Evolutionary conservation across 2,797 vertebrate species (phyloP).

Genomic region (Delichon dasypus): DNA sequence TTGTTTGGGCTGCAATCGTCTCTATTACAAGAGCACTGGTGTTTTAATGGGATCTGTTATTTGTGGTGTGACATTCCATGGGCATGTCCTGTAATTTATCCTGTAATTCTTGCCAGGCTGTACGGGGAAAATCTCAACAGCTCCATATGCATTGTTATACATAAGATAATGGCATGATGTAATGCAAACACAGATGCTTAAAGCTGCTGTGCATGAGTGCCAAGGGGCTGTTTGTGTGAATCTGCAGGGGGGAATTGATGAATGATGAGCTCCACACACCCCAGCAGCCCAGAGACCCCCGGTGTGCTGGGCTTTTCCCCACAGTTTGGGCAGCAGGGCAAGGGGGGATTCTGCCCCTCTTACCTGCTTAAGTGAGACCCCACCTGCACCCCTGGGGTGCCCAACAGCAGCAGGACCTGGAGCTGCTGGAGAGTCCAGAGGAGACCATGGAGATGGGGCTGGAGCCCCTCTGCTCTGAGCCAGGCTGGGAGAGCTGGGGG

Average conservation of each 20-base stretch:
- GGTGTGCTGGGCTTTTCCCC: background rate
- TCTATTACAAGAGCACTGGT: background rate
- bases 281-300: background rate
- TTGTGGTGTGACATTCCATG: background rate
- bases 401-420: fast-evolving
- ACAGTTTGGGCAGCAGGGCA: background rate
- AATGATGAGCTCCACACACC: background rate
- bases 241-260: background rate
- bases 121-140: background rate
- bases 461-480: background rate
- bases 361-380: background rate
- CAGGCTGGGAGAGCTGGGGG: background rate
- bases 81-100: background rate
- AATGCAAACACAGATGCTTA: background rate
- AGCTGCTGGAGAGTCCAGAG: background rate
- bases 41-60: background rate
- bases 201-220: background rate
- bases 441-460: fast-evolving
- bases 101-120: background rate
- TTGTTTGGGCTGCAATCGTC: background rate
- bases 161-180: background rate
- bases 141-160: background rate
- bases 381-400: background rate
- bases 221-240: background rate
- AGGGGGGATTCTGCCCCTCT: background rate